A percentile compares a stretch with the other conserved stretches of the same genome.
phyloP scores from a whole-genome alignment of 2,113 vertebrate genomes.

The Hymenochirus boettgeri region DNA sequence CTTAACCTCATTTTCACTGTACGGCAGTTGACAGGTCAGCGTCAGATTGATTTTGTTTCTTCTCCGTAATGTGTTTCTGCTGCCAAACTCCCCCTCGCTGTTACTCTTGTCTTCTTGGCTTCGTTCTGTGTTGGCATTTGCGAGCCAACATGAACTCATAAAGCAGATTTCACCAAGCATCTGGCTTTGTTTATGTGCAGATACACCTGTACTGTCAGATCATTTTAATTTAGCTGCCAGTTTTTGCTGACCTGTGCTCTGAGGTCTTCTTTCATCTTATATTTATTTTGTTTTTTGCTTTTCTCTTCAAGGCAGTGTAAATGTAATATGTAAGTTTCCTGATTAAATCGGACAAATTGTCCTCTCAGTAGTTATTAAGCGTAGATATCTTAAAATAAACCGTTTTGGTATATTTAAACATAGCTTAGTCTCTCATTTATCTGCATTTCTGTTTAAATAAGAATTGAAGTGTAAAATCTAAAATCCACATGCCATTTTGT shows the following conservation, averaged over 20 bases:
- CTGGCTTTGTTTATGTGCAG: constrained; percentile 20
- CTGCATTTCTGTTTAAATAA: too few species aligned
- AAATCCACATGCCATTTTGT: too few species aligned
- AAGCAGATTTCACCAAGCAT: constrained; percentile 5
- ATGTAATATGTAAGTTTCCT: constrained; percentile 12
- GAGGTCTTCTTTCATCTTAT: constrained; percentile 16
- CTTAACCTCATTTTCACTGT: too few species aligned
- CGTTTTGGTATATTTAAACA: too few species aligned
- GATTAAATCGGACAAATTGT: constrained; percentile 6
- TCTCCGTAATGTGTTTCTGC: constrained; percentile 11
- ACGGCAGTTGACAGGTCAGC: constrained; percentile 9
- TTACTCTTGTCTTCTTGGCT: not conserved
- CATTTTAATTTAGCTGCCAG: constrained; percentile 15
- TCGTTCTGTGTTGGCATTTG: not conserved
- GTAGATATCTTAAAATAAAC: too few species aligned
- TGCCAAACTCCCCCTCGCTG: not conserved
- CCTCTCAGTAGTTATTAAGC: not conserved
- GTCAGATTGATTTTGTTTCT: constrained; percentile 13
- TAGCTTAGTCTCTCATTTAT: too few species aligned
- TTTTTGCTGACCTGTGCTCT: constrained; percentile 27
- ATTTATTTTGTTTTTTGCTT: not conserved
- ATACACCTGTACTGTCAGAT: constrained; percentile 9
- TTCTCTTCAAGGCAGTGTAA: not conserved
- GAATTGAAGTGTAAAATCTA: too few species aligned
- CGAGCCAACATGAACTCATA: not conserved